These are phyloP conservation scores for Podarcis cretensis DNA, from an alignment of 2,113 vertebrate species.

Conservation along the genomic window DNA sequence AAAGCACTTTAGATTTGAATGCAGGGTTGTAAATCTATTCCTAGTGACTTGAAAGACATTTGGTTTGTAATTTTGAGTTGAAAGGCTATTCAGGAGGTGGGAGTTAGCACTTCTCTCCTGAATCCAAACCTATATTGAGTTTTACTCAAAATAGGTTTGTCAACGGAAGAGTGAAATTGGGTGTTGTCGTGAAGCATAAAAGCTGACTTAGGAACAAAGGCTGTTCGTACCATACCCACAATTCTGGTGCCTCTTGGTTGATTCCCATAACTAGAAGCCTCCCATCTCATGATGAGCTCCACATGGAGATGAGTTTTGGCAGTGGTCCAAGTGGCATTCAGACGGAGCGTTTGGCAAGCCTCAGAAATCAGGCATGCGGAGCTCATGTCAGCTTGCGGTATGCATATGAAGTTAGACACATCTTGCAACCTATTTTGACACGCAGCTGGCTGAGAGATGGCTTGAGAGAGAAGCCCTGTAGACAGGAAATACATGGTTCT, in stretches of 20 bases:
- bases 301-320: neutral
- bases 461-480: neutral
- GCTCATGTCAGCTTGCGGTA: neutral
- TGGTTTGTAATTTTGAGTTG: slow-evolving; percentile 53
- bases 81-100: slow-evolving; percentile 37
- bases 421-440: neutral
- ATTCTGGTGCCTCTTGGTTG: neutral
- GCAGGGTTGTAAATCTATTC: slow-evolving; percentile 70
- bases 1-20: slow-evolving; percentile 71
- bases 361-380: neutral
- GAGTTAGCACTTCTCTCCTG: slow-evolving; percentile 17
- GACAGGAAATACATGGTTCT: neutral
- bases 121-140: neutral
- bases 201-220: neutral
- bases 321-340: neutral
- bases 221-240: neutral
- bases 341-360: neutral
- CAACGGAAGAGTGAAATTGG: accelerated
- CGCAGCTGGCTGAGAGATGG: neutral
- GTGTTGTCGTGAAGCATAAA: neutral
- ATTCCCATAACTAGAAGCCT: neutral
- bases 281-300: neutral
- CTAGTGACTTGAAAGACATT: slow-evolving; percentile 57
- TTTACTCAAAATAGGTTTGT: slow-evolving; percentile 36
- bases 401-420: neutral